Base-by-base conservation (phyloP, 2,888 invertebrate genomes). In the Torymus tubicola region DNA sequence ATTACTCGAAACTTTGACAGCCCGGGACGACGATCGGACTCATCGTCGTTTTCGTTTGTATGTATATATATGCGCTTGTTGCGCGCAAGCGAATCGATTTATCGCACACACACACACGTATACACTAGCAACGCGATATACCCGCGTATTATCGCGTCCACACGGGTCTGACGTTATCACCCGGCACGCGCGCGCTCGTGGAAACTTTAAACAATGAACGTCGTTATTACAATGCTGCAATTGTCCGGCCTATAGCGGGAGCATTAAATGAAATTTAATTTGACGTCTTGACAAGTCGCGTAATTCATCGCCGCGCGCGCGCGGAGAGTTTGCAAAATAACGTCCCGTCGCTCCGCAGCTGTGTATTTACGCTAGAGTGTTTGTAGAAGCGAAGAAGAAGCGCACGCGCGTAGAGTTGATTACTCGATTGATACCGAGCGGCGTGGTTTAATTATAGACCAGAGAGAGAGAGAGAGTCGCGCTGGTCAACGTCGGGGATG, bases 1-100 rank as follows among this genome's bases (percentile, higher is more conserved):
- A 80, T 80, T 75, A 75, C 75, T 71, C 71, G 71, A 52, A 75
- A 75, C 65, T 80, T 71, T 60, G 64, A 74, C 70, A 69, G 70
- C 57, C 61, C 53, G n/a, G n/a, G n/a, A n/a, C n/a, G 71, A 75
- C 31, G 69, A 80, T 64, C 61, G 68, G 21, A 67, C 67, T 50
- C 63, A 31, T 21, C 63, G 64, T 71, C 67, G n/a, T n/a, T n/a
- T n/a, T n/a, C 75, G 67, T 71, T 71, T 71, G 70, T 65, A 80
- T 65, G 65, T 31, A 42, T n/a, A n/a, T n/a, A n/a, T n/a, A n/a
- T 42, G 42, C 8, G 42, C 8, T 42, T 42, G 42, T 42, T 42
- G 42, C 42, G 42, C 42, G 42, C 42, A 61, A 13, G 60, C 53
- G 60, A 71, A 75, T 71, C 75, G 65, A 80, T 75, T 55, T 70